phyloP scores from a whole-genome alignment of 2,888 invertebrate genomes.

The Candidula unifasciata region DNA sequence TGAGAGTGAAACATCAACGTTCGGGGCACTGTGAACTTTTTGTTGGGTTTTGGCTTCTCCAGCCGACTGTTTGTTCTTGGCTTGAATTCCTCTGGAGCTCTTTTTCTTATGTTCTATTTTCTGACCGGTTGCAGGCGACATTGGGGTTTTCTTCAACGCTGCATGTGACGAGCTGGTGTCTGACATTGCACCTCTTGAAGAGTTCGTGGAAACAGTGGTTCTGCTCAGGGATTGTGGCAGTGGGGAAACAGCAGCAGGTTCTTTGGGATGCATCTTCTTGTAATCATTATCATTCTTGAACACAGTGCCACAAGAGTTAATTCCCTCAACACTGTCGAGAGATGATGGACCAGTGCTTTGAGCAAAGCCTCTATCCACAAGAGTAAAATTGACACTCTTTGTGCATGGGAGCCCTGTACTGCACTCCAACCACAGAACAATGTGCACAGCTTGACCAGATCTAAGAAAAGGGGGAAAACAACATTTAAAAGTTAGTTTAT shows the following conservation, averaged over 20 bases:
- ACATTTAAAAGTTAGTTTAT: neutral
- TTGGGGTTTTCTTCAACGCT: neutral
- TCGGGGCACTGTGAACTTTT: slow-evolving; percentile 28
- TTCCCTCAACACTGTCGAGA: neutral
- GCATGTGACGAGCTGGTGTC: neutral
- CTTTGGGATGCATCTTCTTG: neutral
- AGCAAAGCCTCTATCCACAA: slow-evolving; percentile 33
- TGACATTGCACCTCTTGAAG: too few species aligned
- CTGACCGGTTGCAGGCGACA: neutral
- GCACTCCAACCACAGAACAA: slow-evolving; percentile 46
- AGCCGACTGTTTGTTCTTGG: neutral
- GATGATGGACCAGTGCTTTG: slow-evolving; percentile 32
- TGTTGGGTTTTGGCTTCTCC: slow-evolving; percentile 10
- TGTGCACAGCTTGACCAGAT: slow-evolving; percentile 31
- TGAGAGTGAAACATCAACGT: neutral
- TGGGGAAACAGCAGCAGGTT: neutral
- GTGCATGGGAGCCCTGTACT: too few species aligned
- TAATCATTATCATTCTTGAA: neutral
- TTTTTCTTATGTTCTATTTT: neutral
- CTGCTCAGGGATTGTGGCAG: neutral
- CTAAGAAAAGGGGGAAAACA: slow-evolving; percentile 16
- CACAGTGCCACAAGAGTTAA: neutral
- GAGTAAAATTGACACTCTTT: slow-evolving; percentile 39
- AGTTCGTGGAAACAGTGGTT: neutral
- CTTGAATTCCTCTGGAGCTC: neutral